A percentile compares a stretch with the other conserved stretches of the same genome.
phyloP scores from a whole-genome alignment of 2,797 vertebrate species.

The Buceros bicornis region DNA sequence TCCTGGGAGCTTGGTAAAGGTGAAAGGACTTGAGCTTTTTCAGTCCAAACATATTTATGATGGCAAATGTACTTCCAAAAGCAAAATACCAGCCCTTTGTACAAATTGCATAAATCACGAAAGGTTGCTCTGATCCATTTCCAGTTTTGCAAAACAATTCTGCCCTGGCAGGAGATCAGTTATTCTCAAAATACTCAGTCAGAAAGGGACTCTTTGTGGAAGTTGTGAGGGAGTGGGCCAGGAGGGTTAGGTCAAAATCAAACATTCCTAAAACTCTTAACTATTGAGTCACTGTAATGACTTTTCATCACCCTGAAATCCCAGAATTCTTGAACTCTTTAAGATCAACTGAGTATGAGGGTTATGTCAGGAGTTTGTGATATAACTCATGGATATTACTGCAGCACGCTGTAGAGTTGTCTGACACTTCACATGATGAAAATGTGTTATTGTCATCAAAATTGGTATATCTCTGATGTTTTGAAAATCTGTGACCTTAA shows the following conservation, averaged over 20 bases:
- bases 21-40: conserved; percentile 41
- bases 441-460: neutral
- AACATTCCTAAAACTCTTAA: conserved; percentile 52
- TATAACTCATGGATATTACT: neutral
- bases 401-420: neutral
- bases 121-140: conserved; percentile 63
- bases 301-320: conserved; percentile 24
- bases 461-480: neutral
- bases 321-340: neutral
- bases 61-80: conserved; percentile 40
- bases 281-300: conserved; percentile 30
- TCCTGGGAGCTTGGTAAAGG: conserved; percentile 12
- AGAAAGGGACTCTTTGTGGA: conserved; percentile 29
- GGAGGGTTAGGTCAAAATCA: conserved; percentile 35
- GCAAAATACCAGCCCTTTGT: conserved; percentile 44
- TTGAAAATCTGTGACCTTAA: neutral
- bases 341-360: neutral
- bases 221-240: conserved; percentile 13
- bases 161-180: conserved; percentile 64
- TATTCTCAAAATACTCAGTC: conserved; percentile 35
- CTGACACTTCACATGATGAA: neutral
- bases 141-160: conserved; percentile 62
- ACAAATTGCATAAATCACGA: conserved; percentile 12
- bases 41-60: conserved; percentile 20
- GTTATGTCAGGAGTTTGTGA: neutral